phyloP scores from a whole-genome alignment of 2,888 invertebrate species.

The Pegoplata infirma region DNA sequence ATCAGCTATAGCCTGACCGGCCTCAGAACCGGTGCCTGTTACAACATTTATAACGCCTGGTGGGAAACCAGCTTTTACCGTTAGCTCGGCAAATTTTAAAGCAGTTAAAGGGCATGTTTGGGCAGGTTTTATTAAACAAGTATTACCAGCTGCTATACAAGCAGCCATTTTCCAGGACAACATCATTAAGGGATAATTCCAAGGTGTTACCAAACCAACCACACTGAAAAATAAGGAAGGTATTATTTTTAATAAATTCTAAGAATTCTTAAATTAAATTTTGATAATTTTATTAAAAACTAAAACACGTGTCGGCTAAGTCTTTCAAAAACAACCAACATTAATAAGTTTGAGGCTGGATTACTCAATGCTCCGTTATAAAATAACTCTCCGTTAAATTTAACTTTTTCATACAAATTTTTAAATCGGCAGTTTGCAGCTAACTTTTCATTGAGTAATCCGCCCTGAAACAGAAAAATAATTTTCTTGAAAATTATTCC shows the following conservation, averaged over 20 bases:
- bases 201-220: constrained; percentile 94
- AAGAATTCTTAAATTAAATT: no score
- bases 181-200: constrained; percentile 99
- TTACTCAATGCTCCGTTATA: no score
- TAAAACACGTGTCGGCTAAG: no score
- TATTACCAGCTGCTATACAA: constrained; percentile 97
- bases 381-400: no score
- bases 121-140: constrained; percentile 97
- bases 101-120: constrained; percentile 95
- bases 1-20: constrained; percentile 92
- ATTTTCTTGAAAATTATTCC: neutral
- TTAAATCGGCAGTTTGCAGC: no score
- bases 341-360: no score
- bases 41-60: constrained; percentile 96
- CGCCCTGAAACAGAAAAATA: neutral
- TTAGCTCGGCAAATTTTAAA: constrained; percentile 95
- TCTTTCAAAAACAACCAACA: no score
- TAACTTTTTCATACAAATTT: no score
- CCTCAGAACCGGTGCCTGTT: constrained; percentile 88
- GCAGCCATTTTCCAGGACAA: constrained; percentile 99
- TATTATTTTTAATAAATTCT: no score
- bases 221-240: constrained; percentile 81
- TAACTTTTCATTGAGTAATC: no score
- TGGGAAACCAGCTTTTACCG: constrained; percentile 94
- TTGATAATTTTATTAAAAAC: no score